Base-by-base conservation (phyloP, 1,140 invertebrate species). In the Berghia stephanieae region DNA sequence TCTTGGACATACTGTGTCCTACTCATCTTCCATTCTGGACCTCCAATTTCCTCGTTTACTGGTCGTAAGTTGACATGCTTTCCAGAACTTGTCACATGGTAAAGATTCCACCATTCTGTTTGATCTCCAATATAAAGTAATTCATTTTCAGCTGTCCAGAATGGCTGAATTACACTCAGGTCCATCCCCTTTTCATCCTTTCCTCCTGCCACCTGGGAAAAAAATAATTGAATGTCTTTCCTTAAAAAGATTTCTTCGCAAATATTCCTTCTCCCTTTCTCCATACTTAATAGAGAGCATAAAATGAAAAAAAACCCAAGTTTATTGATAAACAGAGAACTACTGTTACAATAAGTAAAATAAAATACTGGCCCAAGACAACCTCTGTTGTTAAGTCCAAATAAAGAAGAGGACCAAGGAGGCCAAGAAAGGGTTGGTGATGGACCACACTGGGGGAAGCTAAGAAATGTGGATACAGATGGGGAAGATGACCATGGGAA, bases 91-190 rank as follows among this genome's bases (percentile, higher is more conserved):
- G 81, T 83, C 63, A 87, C 79, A 66, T 80, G 79, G 75, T 89
- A 89, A 75, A 90, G 81, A 78, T 90, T 90, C 89, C 89, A 90
- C 86, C 85, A 90, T 55, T 88, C 83, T 38, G 85, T 85, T 27
- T 85, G 72, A 74, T 90, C 89, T 63, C 87, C 78, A 38, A 90
- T 84, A 78, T 86, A 88, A 34, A 88, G 76, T 8, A 89, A 78
- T 31, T 85, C 72, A 69, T 85, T 85, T 43, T 85, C 78, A 36
- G 78, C 40, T 16, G 84, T 86, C 88, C 89, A 89, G 31, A 75
- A 79, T 67, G 88, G 89, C 42, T 84, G 75, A 6, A 87, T 86
- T 10, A 86, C 83, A 81, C 85, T 87, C 21, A 80, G 70, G 31
- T 82, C 74, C 16, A 80, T 74, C 13, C 84, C 83, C 8, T 82